Evolutionary conservation across 2,888 invertebrate species (phyloP).

Genomic region (Andrena trimmerana): DNA sequence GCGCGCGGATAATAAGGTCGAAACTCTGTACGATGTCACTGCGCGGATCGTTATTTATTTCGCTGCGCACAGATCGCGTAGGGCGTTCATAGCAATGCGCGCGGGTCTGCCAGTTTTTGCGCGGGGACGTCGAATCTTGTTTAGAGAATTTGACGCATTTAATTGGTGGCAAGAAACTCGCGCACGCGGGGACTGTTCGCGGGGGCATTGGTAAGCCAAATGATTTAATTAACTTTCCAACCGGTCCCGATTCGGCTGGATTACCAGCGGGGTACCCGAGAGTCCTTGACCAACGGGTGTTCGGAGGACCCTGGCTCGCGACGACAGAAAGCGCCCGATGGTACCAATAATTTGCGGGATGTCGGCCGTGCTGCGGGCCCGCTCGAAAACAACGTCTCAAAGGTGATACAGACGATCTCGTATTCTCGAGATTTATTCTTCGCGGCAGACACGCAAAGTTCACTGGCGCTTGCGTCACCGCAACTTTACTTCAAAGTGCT

Average conservation of each 20-base stretch:
- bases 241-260: conserved; percentile 64
- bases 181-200: conserved; percentile 1
- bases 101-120: neutral
- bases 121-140: conserved; percentile 28
- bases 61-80: neutral
- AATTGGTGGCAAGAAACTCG: conserved; percentile 36
- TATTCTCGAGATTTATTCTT: conserved; percentile 50
- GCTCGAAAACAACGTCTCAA: conserved; percentile 2
- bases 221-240: conserved; percentile 74
- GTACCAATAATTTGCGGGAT: conserved; percentile 48
- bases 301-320: conserved; percentile 25
- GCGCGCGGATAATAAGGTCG: neutral
- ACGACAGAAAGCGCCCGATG: conserved; percentile 50
- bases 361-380: neutral
- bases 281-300: conserved; percentile 53
- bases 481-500: conserved; percentile 32
- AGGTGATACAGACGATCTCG: conserved; percentile 32
- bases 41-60: neutral
- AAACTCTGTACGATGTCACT: neutral
- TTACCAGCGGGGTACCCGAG: conserved; percentile 57
- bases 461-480: conserved; percentile 63
- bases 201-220: conserved; percentile 43
- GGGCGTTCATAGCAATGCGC: neutral
- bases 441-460: conserved; percentile 59
- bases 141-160: conserved; percentile 44